Conservation (phyloP, 2,888 invertebrate species). For the Danaus chrysippus region DNA sequence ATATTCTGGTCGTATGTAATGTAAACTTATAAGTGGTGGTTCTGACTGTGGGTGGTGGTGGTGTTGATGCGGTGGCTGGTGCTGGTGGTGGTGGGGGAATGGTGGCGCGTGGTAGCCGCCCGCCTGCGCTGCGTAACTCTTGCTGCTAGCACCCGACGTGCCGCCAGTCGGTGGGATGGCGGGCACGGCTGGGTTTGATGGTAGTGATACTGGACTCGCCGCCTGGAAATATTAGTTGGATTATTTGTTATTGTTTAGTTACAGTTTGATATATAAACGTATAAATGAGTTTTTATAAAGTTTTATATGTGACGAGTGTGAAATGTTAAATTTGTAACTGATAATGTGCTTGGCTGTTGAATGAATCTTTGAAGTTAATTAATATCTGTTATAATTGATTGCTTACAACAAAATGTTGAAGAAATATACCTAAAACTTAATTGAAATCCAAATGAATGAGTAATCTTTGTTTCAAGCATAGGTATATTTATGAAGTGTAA, state of each 20-base stretch:
- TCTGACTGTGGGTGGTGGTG: slow-evolving; percentile 19
- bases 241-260: neutral
- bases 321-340: too few relatives aligned
- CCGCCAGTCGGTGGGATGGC: slow-evolving; percentile 23
- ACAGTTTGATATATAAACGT: too few relatives aligned
- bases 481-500: too few relatives aligned
- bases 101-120: slow-evolving; percentile 67
- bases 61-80: slow-evolving; percentile 10
- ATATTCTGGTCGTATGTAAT: neutral
- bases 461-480: too few relatives aligned
- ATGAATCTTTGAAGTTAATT: too few relatives aligned
- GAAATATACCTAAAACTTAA: too few relatives aligned
- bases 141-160: slow-evolving; percentile 43
- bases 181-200: slow-evolving; percentile 15
- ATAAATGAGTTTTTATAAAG: too few relatives aligned
- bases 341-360: too few relatives aligned
- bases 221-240: slow-evolving; percentile 4
- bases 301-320: too few relatives aligned
- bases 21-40: slow-evolving; percentile 15
- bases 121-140: slow-evolving; percentile 71
- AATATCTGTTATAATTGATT: too few relatives aligned
- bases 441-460: too few relatives aligned
- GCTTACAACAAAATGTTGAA: too few relatives aligned
- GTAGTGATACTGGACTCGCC: slow-evolving; percentile 12
- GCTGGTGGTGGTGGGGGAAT: slow-evolving; percentile 40